Evolutionary conservation across 2,797 vertebrate species (phyloP).

Genomic region (Limosa lapponica): DNA sequence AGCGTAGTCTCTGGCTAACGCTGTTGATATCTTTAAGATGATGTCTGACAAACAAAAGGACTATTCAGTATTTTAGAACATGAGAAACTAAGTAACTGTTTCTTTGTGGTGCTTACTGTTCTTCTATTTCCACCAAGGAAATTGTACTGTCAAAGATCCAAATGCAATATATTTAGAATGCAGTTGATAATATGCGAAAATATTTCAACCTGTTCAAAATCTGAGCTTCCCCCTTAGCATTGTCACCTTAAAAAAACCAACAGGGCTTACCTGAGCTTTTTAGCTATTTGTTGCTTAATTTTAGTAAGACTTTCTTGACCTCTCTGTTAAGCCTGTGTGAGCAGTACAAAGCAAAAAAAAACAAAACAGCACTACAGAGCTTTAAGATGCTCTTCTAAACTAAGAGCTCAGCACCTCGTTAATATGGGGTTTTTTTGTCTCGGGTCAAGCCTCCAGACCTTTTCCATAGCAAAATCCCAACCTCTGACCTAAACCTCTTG

Average conservation of each 20-base stretch:
- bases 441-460: background rate
- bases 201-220: background rate
- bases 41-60: background rate
- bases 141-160: background rate
- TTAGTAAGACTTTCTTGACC: background rate
- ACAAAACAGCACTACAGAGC: background rate
- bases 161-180: background rate
- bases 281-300: background rate
- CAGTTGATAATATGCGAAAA: background rate
- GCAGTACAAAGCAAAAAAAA: background rate
- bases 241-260: background rate
- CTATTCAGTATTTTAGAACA: background rate
- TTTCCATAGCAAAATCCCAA: background rate
- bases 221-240: fast-evolving
- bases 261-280: background rate
- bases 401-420: background rate
- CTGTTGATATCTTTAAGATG: background rate
- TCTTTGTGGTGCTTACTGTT: background rate
- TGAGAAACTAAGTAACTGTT: background rate
- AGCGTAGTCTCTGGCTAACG: background rate
- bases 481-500: background rate
- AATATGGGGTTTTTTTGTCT: background rate
- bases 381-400: background rate
- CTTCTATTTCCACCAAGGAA: background rate
- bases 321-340: background rate